Base-by-base conservation (phyloP, 2,888 invertebrate species). In the Xestia rhomboidea region DNA sequence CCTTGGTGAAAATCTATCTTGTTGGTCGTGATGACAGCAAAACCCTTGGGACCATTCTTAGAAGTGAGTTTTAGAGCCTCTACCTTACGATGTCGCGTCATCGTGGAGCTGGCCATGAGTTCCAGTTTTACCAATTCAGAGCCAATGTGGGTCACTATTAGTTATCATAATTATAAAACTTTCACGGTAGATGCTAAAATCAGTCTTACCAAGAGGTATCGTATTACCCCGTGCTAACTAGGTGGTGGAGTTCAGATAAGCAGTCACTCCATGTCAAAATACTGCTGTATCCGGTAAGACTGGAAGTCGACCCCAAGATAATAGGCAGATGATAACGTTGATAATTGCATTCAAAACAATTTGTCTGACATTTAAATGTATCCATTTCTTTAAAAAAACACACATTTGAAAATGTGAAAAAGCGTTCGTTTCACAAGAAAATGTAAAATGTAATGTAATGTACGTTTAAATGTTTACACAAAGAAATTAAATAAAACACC, bases 401-500 rank as follows among this genome's bases (percentile, higher is more conserved):
- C 10, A 41, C 21, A 1, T 34, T 51, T 30, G 1, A 63, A 51
- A 38, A 68, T 21, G 0, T n/a, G n/a, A n/a, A n/a, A n/a, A n/a
- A n/a, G n/a, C n/a, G n/a, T 30, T 69, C 0, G 27, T 54, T 68
- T 63, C 6, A 2, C 1, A 41, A 64, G n/a, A 34, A 41, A 54
- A 38, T n/a, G n/a, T 5, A 68, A 78, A n/a, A n/a, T n/a, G n/a
- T n/a, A n/a, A n/a, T n/a, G n/a, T n/a, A n/a, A n/a, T n/a, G n/a
- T n/a, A 41, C 15, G 8, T 34, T 46, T 13, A 51, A 76, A 30
- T 62, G 69, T 49, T 82, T 46, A 72, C 51, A 27, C 30, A 54
- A 54, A 41, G 8, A 51, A 64, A 73, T 73, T 51, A 71, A 62
- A 84, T 60, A 46, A 69, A 69, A 30, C 57, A 30, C 24, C 24